Evolutionary conservation across 2,113 vertebrate species (phyloP).

Genomic region (Ploceus nigricollis): DNA sequence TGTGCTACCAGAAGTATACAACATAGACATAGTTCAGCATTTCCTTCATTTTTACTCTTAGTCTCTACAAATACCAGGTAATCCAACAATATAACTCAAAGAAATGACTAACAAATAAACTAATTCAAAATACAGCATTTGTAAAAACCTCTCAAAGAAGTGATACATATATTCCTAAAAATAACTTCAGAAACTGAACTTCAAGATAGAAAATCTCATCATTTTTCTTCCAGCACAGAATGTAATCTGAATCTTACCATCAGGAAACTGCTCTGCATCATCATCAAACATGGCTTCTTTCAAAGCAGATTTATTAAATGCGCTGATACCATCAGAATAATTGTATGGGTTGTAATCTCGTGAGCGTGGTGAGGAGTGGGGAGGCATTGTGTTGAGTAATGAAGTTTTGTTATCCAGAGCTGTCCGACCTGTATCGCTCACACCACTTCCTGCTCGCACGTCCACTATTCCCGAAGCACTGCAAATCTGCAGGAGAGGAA

Average conservation of each 20-base stretch:
- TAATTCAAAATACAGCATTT: not conserved
- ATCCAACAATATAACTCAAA: not conserved
- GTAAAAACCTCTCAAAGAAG: not conserved
- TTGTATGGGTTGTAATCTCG: constrained; percentile 90
- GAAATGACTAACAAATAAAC: not conserved
- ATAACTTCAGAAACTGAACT: not conserved
- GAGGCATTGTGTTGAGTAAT: constrained; percentile 86
- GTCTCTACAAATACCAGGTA: not conserved
- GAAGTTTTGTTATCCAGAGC: constrained; percentile 93
- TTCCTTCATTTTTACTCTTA: not conserved
- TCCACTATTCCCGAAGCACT: constrained; percentile 77
- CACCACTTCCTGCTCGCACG: constrained; percentile 71
- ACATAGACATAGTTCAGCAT: not conserved
- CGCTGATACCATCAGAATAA: constrained; percentile 81
- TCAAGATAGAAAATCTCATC: not conserved
- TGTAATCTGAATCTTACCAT: constrained; percentile 71
- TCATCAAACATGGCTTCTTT: constrained; percentile 90
- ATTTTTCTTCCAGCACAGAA: not conserved
- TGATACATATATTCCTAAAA: not conserved
- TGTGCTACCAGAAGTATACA: not conserved
- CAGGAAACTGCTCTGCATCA: constrained; percentile 81
- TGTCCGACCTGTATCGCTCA: constrained; percentile 80
- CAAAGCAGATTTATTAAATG: constrained; percentile 84
- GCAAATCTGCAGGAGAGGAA: constrained; percentile 42
- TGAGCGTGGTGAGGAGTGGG: constrained; percentile 84